Evolutionary conservation across 1,140 invertebrate species (phyloP).

Genomic region (Condylostylus longicornis): DNA sequence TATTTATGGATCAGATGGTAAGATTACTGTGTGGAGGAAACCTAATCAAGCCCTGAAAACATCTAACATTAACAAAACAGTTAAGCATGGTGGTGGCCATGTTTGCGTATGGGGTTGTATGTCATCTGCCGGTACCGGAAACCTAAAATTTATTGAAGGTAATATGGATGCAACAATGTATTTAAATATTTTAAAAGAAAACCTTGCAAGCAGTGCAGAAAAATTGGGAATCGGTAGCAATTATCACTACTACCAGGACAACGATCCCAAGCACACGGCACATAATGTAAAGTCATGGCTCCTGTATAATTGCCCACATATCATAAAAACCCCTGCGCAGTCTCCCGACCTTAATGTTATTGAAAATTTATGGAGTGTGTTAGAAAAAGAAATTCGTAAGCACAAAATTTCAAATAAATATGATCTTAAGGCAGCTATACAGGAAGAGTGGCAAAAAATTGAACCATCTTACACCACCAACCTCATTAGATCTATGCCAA

Average conservation of each 20-base stretch:
- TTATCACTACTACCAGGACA: conserved; percentile 7
- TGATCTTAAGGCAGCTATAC: conserved; percentile 8
- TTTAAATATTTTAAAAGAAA: conserved; percentile 12
- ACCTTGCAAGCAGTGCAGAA: conserved; percentile 9
- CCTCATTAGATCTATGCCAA: conserved; percentile 13
- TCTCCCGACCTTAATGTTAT: conserved; percentile 13
- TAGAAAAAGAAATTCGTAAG: conserved; percentile 10
- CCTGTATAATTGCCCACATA: conserved; percentile 4
- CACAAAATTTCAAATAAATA: background rate
- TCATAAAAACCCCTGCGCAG: conserved; percentile 19
- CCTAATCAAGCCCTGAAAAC: too few species aligned
- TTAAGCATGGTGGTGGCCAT: conserved; percentile 26
- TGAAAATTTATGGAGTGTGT: conserved; percentile 11
- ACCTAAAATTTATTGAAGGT: conserved; percentile 13
- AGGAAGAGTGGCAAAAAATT: conserved; percentile 13
- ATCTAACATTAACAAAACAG: conserved; percentile 18
- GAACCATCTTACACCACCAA: conserved; percentile 6
- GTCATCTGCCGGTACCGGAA: conserved; percentile 13
- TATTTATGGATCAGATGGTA: conserved; percentile 9
- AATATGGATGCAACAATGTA: conserved; percentile 10
- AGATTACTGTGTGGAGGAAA: too few species aligned
- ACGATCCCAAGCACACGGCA: conserved; percentile 18
- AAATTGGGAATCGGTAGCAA: conserved; percentile 8
- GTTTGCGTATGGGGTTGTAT: conserved; percentile 29
- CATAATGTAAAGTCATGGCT: conserved; percentile 14